phyloP scores from a whole-genome alignment of 2,888 invertebrate species.

The Urechis unicinctus region DNA sequence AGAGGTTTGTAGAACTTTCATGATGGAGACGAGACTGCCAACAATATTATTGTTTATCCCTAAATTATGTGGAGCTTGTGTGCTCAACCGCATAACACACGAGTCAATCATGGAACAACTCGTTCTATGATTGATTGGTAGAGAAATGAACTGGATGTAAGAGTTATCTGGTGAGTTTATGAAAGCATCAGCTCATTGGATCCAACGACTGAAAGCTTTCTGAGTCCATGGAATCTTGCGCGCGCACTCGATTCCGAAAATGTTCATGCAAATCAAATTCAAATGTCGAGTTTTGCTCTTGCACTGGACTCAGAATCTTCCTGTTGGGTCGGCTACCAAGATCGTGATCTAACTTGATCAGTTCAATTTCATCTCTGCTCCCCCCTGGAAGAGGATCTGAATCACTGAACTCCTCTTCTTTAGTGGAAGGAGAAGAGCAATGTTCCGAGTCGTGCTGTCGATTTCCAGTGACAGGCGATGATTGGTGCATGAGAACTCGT shows the following conservation, averaged over 20 bases:
- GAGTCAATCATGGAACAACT: no score
- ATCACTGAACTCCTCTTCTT: not conserved
- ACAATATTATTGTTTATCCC: no score
- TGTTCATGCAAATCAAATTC: no score
- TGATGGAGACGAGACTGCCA: no score
- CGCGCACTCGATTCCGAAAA: not conserved
- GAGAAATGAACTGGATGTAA: no score
- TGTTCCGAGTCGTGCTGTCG: not conserved
- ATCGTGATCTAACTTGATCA: not conserved
- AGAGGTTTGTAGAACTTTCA: no score
- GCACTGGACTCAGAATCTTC: not conserved
- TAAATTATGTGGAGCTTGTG: no score
- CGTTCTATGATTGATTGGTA: no score
- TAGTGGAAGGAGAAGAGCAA: not conserved
- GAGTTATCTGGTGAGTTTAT: no score
- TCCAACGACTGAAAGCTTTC: not conserved
- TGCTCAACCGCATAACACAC: no score
- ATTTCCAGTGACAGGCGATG: not conserved
- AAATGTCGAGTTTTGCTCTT: no score
- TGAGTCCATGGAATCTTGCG: not conserved
- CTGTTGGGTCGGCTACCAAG: not conserved
- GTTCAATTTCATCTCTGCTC: not conserved
- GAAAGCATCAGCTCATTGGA: not conserved
- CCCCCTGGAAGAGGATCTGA: not conserved
- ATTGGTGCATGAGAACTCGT: not conserved